phyloP scores from a whole-genome alignment of 2,797 vertebrate species.

The Tapirus indicus region DNA sequence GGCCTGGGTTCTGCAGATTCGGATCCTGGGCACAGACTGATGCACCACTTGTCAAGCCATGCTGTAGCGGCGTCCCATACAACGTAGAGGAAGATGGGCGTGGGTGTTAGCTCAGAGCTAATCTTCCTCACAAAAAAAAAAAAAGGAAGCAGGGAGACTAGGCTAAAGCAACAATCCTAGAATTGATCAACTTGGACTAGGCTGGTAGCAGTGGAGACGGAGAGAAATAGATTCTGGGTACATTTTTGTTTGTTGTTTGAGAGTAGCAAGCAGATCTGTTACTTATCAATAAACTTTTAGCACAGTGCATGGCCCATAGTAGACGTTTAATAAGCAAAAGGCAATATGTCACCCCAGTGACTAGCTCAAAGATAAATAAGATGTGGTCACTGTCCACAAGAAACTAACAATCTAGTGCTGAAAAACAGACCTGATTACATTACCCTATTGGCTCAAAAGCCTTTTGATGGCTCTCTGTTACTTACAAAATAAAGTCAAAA shows the following conservation, averaged over 20 bases:
- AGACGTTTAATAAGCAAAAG: background rate
- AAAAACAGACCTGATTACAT: background rate
- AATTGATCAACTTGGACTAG: background rate
- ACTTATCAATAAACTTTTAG: background rate
- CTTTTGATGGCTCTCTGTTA: background rate
- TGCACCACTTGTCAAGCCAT: too few species aligned
- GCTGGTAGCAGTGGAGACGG: background rate
- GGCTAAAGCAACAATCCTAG: background rate
- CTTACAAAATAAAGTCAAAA: constrained; percentile 15
- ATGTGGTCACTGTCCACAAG: background rate
- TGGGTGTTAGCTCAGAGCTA: too few species aligned
- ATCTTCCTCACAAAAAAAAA: too few species aligned
- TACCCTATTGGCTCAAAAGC: background rate
- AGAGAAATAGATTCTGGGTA: background rate
- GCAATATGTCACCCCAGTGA: background rate
- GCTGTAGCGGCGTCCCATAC: too few species aligned
- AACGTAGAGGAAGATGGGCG: too few species aligned
- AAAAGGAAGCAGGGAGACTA: background rate
- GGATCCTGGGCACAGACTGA: too few species aligned
- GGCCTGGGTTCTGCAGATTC: too few species aligned
- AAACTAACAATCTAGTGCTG: constrained; percentile 2
- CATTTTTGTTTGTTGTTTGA: background rate
- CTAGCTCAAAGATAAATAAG: background rate
- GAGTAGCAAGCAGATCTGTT: background rate
- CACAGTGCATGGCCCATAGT: background rate